Base-by-base conservation (phyloP, 2,888 invertebrate species). In the Seladonia tumulorum region DNA sequence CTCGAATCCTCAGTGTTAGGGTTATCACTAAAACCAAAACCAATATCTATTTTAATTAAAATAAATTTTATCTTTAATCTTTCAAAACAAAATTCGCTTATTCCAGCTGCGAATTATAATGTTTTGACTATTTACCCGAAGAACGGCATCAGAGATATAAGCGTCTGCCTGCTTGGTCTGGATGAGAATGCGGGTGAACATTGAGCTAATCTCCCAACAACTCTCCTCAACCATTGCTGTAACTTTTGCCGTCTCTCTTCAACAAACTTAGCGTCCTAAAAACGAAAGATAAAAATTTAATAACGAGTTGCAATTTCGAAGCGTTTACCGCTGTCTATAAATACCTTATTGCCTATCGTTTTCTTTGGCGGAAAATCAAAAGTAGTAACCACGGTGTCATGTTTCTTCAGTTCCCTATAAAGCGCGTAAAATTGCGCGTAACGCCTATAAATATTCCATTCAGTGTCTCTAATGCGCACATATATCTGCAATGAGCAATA, bases 331-430 rank as follows among this genome's bases (percentile, higher is more conserved):
- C 39, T 57, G 22, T 35, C 18, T 39, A n/a, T 22, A 66, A 35
- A 45, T 95, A 98, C 98, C 96, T 98, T 98, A 95, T 98, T 99
- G 47, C 99, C 98, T 91, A 99, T 96, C 82, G 98, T 97, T 95
- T 99, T 99, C 95, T 99, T 99, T 1, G 98, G 99, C 14, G 99
- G 99, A 95, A 99, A 99, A 94, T 98, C 98, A 93, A 98, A 98
- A 7, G 97, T 96, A 35, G 97, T 96, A 77, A 99, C 97, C 83
- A 97, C 96, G 0, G 97, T 96, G 94, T 98, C 98, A 93, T 97
- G 97, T 93, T 98, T 98, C 94, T 97, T 98, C 68, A 99, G 95
- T 90, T 97, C 97, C 86, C 97, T 96, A 94, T 99, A 98, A 47
- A 99, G 96, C 87, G 97, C 97, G 94, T 98, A 96, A 95, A 99